phyloP scores from a whole-genome alignment of 2,113 vertebrate species.

The Mastomys natalensis region DNA sequence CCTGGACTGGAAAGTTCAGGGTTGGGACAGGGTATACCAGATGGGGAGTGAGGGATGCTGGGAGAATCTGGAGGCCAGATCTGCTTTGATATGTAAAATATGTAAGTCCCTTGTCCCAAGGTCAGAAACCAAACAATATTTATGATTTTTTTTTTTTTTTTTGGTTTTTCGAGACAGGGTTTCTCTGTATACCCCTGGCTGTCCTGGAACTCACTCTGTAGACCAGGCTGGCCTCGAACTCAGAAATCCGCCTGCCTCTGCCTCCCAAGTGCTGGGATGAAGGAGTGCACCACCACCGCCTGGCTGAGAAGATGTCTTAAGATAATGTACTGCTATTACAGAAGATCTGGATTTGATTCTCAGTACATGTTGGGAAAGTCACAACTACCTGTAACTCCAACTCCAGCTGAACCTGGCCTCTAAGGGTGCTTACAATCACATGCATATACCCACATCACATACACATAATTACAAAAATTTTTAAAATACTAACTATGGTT shows the following conservation, averaged over 20 bases:
- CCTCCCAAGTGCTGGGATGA: neutral
- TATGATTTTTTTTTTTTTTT: neutral
- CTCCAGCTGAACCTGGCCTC: neutral
- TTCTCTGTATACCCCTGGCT: too few species aligned
- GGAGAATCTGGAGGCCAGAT: too few species aligned
- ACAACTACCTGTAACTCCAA: neutral
- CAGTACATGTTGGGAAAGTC: neutral
- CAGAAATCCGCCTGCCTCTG: neutral
- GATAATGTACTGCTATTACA: neutral
- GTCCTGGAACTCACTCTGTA: too few species aligned
- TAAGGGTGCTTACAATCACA: neutral
- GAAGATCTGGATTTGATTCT: neutral
- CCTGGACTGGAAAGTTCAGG: too few species aligned
- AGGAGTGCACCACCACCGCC: too few species aligned
- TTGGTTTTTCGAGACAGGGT: too few species aligned
- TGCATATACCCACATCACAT: neutral
- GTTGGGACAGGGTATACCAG: too few species aligned
- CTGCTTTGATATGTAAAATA: too few species aligned
- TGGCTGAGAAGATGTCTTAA: neutral
- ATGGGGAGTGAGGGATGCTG: too few species aligned
- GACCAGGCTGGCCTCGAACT: neutral
- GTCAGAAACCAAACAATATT: too few species aligned
- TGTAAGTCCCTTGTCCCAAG: too few species aligned
- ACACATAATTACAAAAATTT: neutral
- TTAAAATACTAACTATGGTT: neutral